Evolutionary conservation across 64 coral and sea anemone species (phyloP), one percentile per base, ranked within the genome.

Genomic region (Porites lutea): DNA sequence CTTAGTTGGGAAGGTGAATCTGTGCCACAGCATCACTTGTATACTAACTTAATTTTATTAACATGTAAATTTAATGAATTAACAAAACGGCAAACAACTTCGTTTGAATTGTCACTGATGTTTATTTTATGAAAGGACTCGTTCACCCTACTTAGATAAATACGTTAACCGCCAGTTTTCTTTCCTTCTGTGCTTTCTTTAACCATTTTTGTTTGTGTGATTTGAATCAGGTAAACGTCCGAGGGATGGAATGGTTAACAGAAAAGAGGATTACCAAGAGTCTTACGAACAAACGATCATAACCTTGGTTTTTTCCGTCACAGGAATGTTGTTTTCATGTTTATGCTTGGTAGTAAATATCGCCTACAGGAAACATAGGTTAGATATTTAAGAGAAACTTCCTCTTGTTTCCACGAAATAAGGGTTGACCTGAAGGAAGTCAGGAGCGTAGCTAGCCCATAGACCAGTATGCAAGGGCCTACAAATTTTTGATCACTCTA

Each of bases 321-420:
- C 15, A 13, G 81, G 81, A 45, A 67, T 84, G 18, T 5, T 84
- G 63, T 84, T 84, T 52, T 84, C 81, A 68, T 67, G 67, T 19
- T 16, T 48, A 68, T 84, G 81, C 47, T 48, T 84, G 63, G 12
- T 16, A 13, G 10, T 84, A 19, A 84, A 84, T 13, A 69, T 84
- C 2, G 9, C 14, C 21, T 84, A 68, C 81, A 84, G 81, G 48
- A 84, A 84, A 21, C 62, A 84, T 20, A 84, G 81, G 81, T 84
- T 48, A 53, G 61, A 65, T 9, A 57, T 57, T 9, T 4, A 57
- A 12, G 5, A 12, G 12, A 4, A 57, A 7, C 54, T 4, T 12
- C 54, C 1, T 57, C 5, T 55, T 55, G 5, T 55, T 57, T 57
- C 5, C 54, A 57, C 5, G 54, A 9, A 57, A 57, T 4, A 6